Conservation (phyloP, 2,797 vertebrate species). For the Coracias cyanogaster region DNA sequence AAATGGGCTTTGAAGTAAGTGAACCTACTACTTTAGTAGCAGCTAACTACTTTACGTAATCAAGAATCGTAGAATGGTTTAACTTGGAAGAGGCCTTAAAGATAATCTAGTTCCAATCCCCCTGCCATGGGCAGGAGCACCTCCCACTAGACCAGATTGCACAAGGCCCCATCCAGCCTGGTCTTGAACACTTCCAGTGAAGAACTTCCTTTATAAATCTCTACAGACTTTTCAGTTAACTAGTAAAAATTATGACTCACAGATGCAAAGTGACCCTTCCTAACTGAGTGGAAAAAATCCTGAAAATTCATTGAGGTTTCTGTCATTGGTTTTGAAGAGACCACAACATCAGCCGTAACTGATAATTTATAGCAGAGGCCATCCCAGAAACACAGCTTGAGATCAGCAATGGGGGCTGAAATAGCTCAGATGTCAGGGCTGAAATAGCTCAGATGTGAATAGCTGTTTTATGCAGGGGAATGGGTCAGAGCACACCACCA, state of each 20-base stretch:
- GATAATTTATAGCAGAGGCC: not conserved
- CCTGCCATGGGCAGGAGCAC: too few relatives aligned
- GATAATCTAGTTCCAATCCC: too few relatives aligned
- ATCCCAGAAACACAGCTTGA: not conserved
- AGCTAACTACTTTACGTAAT: not conserved
- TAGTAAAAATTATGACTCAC: not conserved
- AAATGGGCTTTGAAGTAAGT: not conserved
- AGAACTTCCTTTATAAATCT: not conserved
- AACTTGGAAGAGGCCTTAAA: too few relatives aligned
- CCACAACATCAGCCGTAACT: not conserved
- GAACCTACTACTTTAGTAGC: not conserved
- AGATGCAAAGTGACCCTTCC: not conserved
- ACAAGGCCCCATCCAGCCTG: too few relatives aligned
- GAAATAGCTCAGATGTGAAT: not conserved
- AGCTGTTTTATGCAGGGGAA: not conserved
- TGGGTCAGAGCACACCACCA: fast-evolving
- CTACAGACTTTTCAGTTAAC: not conserved
- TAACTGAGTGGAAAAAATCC: not conserved
- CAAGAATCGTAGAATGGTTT: too few relatives aligned
- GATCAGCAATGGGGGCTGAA: not conserved
- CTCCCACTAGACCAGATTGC: too few relatives aligned
- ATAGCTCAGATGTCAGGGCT: not conserved
- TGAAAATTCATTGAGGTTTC: not conserved
- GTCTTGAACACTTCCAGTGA: not conserved
- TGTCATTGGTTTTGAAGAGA: not conserved